These are phyloP conservation scores for Bufotes viridis DNA, from an alignment of 2,797 vertebrate genomes.

Conservation along the genomic window DNA sequence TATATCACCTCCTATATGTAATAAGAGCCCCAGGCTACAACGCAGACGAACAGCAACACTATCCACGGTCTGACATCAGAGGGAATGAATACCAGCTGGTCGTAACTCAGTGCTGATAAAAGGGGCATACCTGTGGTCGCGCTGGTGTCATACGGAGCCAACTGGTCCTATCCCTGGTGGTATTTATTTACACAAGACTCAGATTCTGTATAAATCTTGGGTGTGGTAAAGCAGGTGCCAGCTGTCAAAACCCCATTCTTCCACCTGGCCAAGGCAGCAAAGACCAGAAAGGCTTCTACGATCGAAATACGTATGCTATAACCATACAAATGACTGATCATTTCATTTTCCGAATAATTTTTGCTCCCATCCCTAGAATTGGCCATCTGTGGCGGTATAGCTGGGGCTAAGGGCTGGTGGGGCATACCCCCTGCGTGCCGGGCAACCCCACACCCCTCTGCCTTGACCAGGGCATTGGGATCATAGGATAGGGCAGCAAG, in stretches of 20 bases:
- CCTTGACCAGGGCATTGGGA: too few species aligned
- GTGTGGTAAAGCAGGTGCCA: not conserved
- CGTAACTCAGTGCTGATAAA: not conserved
- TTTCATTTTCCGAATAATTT: not conserved
- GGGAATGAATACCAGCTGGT: not conserved
- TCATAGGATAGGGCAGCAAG: too few species aligned
- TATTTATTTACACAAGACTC: not conserved
- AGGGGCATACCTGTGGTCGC: conserved; percentile 15
- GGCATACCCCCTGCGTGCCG: not conserved
- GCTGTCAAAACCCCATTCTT: not conserved
- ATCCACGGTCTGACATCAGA: not conserved
- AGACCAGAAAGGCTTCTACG: not conserved
- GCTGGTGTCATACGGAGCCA: not conserved
- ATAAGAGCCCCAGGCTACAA: too few species aligned
- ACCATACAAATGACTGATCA: not conserved
- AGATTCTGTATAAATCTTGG: not conserved
- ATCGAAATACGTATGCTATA: not conserved
- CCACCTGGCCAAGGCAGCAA: not conserved
- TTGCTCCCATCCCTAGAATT: not conserved
- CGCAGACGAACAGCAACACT: not conserved
- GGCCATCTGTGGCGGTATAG: not conserved
- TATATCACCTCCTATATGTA: not conserved
- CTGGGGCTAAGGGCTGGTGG: not conserved
- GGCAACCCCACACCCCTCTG: too few species aligned
- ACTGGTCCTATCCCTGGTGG: conserved; percentile 9